These are phyloP conservation scores for Meandrusa payeni DNA, from an alignment of 2,888 invertebrate genomes.

Conservation along the genomic window DNA sequence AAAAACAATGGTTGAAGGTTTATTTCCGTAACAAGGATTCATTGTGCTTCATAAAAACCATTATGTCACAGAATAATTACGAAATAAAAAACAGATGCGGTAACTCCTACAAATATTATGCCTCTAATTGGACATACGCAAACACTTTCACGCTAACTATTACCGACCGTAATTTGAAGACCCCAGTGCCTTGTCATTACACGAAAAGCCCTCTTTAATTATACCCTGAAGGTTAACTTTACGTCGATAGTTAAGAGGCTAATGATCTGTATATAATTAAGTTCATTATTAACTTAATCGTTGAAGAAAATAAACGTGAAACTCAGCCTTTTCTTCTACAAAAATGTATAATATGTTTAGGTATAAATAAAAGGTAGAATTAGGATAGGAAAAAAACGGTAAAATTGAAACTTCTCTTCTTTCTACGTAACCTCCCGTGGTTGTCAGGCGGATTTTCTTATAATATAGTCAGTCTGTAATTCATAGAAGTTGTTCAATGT, in stretches of 20 bases:
- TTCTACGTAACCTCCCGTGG: too few relatives aligned
- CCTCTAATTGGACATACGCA: conserved; percentile 28
- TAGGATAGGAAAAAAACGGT: too few relatives aligned
- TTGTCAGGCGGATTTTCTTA: too few relatives aligned
- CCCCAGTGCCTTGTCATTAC: conserved; percentile 35
- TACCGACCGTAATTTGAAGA: conserved; percentile 24
- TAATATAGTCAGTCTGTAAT: too few relatives aligned
- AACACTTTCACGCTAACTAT: conserved; percentile 26
- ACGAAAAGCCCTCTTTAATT: conserved; percentile 34
- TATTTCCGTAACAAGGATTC: not conserved
- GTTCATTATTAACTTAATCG: conserved; percentile 34
- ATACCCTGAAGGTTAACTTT: conserved; percentile 35
- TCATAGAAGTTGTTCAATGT: too few relatives aligned
- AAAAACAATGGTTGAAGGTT: not conserved
- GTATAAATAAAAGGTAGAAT: too few relatives aligned
- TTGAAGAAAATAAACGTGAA: not conserved
- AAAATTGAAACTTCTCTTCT: too few relatives aligned
- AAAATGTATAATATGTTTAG: too few relatives aligned
- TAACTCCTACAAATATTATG: conserved; percentile 10
- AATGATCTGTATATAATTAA: conserved; percentile 39
- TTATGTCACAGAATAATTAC: conserved; percentile 4
- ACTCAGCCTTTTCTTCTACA: too few relatives aligned
- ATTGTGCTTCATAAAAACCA: not conserved
- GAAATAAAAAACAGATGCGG: conserved; percentile 13
- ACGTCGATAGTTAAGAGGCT: conserved; percentile 39